These are phyloP conservation scores for Poeciliopsis infans DNA, from an alignment of 2,797 vertebrate genomes.

Conservation along the genomic window DNA sequence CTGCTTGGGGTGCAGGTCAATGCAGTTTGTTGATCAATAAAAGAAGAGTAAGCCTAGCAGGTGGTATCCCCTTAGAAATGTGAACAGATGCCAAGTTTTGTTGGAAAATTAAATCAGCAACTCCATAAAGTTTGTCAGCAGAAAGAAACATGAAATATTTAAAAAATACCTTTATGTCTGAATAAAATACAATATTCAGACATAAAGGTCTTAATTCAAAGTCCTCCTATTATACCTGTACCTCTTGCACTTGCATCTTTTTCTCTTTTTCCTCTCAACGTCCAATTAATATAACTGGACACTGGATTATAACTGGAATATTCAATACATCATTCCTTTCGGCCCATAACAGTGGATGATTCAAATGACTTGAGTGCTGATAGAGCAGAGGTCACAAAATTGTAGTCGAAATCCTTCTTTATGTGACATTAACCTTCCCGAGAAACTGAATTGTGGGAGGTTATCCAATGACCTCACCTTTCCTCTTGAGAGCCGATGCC, in stretches of 20 bases:
- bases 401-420: neutral
- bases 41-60: neutral
- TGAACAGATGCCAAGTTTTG: neutral
- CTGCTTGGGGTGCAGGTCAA: neutral
- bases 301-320: neutral
- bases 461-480: constrained; percentile 57
- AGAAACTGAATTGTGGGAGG: neutral
- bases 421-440: neutral
- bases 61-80: neutral
- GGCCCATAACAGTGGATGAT: neutral
- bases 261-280: neutral
- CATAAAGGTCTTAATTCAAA: neutral
- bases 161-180: neutral
- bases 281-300: neutral
- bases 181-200: neutral
- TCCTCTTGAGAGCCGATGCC: constrained; percentile 35
- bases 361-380: neutral
- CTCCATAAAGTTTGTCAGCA: neutral
- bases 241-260: neutral
- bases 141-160: neutral
- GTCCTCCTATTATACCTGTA: neutral
- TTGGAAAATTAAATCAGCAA: neutral
- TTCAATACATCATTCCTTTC: neutral
- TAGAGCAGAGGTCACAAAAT: neutral
- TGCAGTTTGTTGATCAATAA: neutral